These are phyloP conservation scores for Syrphus vitripennis DNA, from an alignment of 2,888 invertebrate species.

Conservation along the genomic window DNA sequence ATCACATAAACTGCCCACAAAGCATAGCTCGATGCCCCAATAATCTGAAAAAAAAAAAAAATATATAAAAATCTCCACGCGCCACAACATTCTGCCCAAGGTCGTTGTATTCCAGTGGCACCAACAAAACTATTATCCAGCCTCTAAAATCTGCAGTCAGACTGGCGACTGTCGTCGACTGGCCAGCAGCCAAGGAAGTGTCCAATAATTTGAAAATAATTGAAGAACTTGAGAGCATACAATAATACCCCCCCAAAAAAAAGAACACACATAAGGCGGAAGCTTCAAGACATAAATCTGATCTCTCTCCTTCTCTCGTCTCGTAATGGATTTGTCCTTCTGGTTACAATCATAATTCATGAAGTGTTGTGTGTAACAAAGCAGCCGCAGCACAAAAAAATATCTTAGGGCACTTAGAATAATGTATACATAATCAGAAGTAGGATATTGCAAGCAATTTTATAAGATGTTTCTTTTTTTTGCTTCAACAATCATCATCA, in stretches of 20 bases:
- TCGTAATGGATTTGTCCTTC: slow-evolving; percentile 38
- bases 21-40: not conserved
- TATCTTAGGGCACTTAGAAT: slow-evolving; percentile 44
- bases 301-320: slow-evolving; percentile 8
- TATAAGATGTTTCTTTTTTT: not conserved
- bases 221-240: slow-evolving; percentile 24
- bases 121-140: not conserved
- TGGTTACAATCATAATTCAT: not conserved
- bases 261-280: slow-evolving; percentile 62
- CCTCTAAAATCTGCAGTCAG: slow-evolving; percentile 12
- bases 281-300: slow-evolving; percentile 63
- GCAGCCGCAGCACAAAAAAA: slow-evolving; percentile 45
- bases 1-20: slow-evolving; percentile 19
- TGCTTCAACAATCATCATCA: not conserved
- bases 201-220: slow-evolving; percentile 62
- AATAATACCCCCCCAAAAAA: slow-evolving; percentile 7
- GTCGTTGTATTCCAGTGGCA: not conserved
- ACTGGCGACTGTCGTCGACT: slow-evolving; percentile 61
- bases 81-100: slow-evolving; percentile 26
- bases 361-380: slow-evolving; percentile 25
- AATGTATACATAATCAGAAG: slow-evolving; percentile 6
- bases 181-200: slow-evolving; percentile 58
- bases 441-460: not conserved
- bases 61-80: slow-evolving; percentile 13
- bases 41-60: not conserved